Evolutionary conservation across 2,113 vertebrate species (phyloP).

Genomic region (Chrysemys picta): DNA sequence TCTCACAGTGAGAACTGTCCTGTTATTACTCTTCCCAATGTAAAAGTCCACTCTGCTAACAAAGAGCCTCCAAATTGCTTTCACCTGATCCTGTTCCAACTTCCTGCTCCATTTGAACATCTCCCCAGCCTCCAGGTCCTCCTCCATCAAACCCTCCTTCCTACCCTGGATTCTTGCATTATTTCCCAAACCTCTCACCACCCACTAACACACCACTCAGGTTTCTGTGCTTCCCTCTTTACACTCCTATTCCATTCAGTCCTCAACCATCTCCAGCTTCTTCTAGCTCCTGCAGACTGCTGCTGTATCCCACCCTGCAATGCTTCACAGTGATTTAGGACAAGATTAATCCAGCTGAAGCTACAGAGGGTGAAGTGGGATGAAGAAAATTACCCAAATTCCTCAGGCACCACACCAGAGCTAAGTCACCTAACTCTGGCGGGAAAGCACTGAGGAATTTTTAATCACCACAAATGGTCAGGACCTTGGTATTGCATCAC

Average conservation of each 20-base stretch:
- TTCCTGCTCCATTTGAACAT: neutral
- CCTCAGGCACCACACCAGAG: conserved; percentile 7
- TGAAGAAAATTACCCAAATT: conserved; percentile 22
- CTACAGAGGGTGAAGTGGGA: conserved; percentile 19
- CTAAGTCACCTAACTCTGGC: conserved; percentile 10
- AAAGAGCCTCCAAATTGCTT: neutral
- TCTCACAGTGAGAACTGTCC: neutral
- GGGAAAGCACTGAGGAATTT: conserved; percentile 59
- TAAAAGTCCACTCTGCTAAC: neutral
- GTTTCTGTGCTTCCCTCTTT: neutral
- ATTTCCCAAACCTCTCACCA: neutral
- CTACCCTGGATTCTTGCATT: neutral
- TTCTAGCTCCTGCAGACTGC: neutral
- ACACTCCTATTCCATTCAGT: neutral
- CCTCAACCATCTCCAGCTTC: neutral
- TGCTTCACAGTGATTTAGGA: neutral
- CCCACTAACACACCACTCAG: neutral
- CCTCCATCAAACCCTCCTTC: neutral
- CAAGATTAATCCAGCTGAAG: neutral
- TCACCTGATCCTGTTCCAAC: neutral
- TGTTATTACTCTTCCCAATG: neutral
- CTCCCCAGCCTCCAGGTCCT: neutral
- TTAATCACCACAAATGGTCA: conserved; percentile 48
- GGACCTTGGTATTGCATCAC: conserved; percentile 28
- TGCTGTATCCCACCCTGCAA: neutral